phyloP scores from a whole-genome alignment of 2,113 vertebrate genomes.

The Oplegnathus fasciatus region DNA sequence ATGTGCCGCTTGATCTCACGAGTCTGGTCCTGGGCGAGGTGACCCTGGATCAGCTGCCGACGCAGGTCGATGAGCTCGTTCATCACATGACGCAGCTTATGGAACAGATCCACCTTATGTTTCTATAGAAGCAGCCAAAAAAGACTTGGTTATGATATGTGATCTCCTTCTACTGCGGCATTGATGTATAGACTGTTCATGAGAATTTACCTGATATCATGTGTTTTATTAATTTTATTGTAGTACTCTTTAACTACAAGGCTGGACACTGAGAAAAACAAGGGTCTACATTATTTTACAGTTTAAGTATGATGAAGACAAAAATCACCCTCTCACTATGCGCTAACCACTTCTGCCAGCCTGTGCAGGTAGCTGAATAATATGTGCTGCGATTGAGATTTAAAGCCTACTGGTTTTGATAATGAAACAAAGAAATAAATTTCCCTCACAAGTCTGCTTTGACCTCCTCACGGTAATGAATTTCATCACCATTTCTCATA shows the following conservation, averaged over 20 bases:
- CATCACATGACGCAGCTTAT: conserved; percentile 98
- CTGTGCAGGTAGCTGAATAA: neutral
- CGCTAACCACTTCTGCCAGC: neutral
- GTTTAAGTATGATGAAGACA: conserved; percentile 3
- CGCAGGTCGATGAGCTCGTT: conserved; percentile 97
- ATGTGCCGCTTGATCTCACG: conserved; percentile 96
- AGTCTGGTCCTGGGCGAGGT: conserved; percentile 96
- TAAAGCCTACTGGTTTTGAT: conserved; percentile 27
- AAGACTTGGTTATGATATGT: neutral
- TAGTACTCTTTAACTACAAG: neutral
- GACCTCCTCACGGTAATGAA: conserved; percentile 40
- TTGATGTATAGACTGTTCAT: neutral
- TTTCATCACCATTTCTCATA: conserved; percentile 45
- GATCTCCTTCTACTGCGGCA: neutral
- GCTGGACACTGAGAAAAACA: neutral
- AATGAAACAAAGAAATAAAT: conserved; percentile 28
- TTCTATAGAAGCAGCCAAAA: conserved; percentile 83
- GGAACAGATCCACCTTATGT: conserved; percentile 97
- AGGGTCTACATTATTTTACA: neutral
- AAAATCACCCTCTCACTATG: neutral
- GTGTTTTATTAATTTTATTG: neutral
- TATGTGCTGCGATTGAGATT: conserved; percentile 27
- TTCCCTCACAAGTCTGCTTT: conserved; percentile 40
- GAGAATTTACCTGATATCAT: neutral
- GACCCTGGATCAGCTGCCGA: conserved; percentile 94